Evolutionary conservation across 2,113 vertebrate species (phyloP), one percentile per base, ranked within the genome.

Genomic region (Syngnathus floridae): DNA sequence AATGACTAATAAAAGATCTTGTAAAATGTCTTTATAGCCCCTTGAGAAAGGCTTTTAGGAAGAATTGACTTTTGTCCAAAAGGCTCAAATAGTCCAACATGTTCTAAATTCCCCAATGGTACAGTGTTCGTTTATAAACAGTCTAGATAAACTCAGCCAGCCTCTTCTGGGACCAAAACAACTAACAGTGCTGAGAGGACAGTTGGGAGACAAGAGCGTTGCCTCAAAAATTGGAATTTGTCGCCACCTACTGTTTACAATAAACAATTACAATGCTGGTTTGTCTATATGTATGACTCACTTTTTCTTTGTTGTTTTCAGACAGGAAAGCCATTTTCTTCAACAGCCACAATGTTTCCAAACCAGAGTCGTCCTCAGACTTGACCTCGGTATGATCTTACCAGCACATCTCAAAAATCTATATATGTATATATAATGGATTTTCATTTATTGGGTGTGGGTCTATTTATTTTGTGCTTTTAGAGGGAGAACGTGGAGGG

Each of bases 261-360:
- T 16, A 13, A 26, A 37, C 61, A 72, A 0, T 51, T 14, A 16
- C 40, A 37, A 0, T 37, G 4, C 5, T 1, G 26, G 26, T 9
- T 6, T 41, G 40, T 41, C 7, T 17, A 3, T 31, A 31, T 51
- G 4, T 21, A 21, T 31, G 2, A 37, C 57, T 59, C 5, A 38
- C 16, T 3, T 35, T 7, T n/a, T 5, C 3, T 38, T 51, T 64
- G 9, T 70, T 64, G 51, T 67, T 91, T 90, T 31, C 91, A 99
- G 96, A 98, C 83, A 91, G 95, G 71, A 93, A 95, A 92, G 94
- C 96, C 51, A 99, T 99, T 90, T 98, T 98, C 91, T 99, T 99
- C 90, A 99, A 99, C 87, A 99, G 97, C 84, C 97, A 99, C 92
- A 98, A 98, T 11, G 97, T 99, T 75, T 99, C 97, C 46, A 99